phyloP scores from a whole-genome alignment of 2,113 vertebrate genomes.

The Siniperca chuatsi region DNA sequence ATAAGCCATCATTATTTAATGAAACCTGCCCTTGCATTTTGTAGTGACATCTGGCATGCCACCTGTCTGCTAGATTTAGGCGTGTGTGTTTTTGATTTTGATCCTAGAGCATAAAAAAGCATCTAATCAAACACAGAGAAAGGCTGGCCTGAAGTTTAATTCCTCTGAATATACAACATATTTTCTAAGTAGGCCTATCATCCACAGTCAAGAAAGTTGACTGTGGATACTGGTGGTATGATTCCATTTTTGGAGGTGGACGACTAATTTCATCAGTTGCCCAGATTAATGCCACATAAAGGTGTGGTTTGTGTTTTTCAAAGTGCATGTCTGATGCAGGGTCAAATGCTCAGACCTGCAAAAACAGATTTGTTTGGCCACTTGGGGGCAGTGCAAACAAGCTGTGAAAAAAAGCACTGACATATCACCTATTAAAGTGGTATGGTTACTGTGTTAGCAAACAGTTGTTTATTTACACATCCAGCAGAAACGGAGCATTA shows the following conservation, averaged over 20 bases:
- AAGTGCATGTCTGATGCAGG: too few species aligned
- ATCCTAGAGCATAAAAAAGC: background rate
- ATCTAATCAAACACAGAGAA: constrained; percentile 6
- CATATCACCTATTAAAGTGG: background rate
- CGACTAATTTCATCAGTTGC: background rate
- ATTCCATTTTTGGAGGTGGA: background rate
- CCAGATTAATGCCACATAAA: background rate
- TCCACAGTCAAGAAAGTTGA: background rate
- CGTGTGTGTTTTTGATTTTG: background rate
- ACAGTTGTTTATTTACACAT: background rate
- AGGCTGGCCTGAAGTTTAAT: background rate
- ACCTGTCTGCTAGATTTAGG: constrained; percentile 13
- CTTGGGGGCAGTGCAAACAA: constrained; percentile 1
- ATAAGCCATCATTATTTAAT: constrained; percentile 23
- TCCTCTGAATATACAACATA: background rate
- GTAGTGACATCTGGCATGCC: constrained; percentile 29
- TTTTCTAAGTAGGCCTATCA: background rate
- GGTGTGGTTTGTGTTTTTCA: background rate
- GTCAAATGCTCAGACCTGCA: background rate
- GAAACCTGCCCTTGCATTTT: constrained; percentile 27
- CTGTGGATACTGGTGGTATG: background rate
- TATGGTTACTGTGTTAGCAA: background rate
- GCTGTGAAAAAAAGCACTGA: background rate
- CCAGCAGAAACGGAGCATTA: background rate
- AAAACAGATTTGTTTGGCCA: background rate